phyloP scores from a whole-genome alignment of 1,140 invertebrate genomes.

The Cylas formicarius region DNA sequence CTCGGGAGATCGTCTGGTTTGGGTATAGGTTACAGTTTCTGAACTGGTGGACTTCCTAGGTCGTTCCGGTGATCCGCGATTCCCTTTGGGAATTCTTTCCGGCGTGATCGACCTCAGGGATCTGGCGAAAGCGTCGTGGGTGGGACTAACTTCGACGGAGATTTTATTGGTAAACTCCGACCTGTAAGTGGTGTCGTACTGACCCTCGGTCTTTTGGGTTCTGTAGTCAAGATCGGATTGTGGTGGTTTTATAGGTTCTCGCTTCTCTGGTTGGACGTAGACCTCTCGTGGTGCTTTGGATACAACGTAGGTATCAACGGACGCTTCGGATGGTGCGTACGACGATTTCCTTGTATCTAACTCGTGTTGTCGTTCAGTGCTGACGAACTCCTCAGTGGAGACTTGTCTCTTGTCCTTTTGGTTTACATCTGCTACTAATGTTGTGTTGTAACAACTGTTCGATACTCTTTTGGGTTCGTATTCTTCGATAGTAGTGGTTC shows the following conservation, averaged over 20 bases:
- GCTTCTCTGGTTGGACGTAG: conserved; percentile 23
- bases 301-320: too few relatives aligned
- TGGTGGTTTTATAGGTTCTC: conserved; percentile 28
- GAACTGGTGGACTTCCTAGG: conserved; percentile 47
- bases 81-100: conserved; percentile 38
- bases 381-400: conserved; percentile 19
- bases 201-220: conserved; percentile 36
- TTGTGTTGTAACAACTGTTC: not conserved
- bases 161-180: conserved; percentile 50
- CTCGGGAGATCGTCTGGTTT: conserved; percentile 13
- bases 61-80: conserved; percentile 41
- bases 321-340: too few relatives aligned
- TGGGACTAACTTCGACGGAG: conserved; percentile 55
- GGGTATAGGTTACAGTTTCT: conserved; percentile 37
- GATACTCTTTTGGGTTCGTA: not conserved
- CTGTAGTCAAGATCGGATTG: conserved; percentile 31
- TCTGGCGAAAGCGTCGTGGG: conserved; percentile 63
- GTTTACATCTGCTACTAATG: not conserved
- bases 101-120: conserved; percentile 56
- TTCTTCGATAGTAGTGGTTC: not conserved
- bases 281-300: conserved; percentile 56
- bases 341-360: conserved; percentile 12
- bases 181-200: conserved; percentile 55
- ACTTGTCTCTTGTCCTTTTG: not conserved
- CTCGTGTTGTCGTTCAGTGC: conserved; percentile 24